Evolutionary conservation across 2,113 vertebrate species (phyloP), one percentile per base, ranked within the genome.

Genomic region (Ginglymostoma cirratum): DNA sequence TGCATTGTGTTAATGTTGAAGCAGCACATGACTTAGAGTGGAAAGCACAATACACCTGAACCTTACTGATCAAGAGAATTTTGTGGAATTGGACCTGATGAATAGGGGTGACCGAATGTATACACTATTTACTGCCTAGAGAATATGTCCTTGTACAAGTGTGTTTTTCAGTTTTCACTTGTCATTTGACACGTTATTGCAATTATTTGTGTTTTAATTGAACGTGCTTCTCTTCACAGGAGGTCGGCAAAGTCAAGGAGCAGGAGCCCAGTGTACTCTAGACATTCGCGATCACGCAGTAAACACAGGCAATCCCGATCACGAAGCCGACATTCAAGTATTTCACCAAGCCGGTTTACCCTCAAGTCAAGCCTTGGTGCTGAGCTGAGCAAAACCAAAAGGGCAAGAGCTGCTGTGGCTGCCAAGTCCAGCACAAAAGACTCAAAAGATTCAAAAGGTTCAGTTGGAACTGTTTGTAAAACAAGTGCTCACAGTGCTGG

Each of bases 321-420:
- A 45, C 98, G 98, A 96, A 99, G 98, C 96, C 98, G 97, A 96
- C 98, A 99, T 96, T 99, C 98, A 96, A 97, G 98, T 90, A 99
- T 99, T 95, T 99, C 98, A 38, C 99, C 99, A 0, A 98, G 97
- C 0, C 97, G 98, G 89, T 98, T 99, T 45, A 99, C 99, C 0
- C 97, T 99, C 15, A 99, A 98, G 96, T 99, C 99, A 96, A 99
- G 99, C 95, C 97, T 99, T 10, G 99, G 99, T 34, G 99, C 99
- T 2, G 99, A 99, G 97, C 98, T 99, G 87, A 99, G 97, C 96
- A 98, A 99, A 85, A 98, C 98, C 96, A 99, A 99, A 96, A 99
- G 99, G 97, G 99, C 99, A 95, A 98, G 99, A 3, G 99, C 98
- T 65, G 98, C 99, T 0, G 99, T 98, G 0, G 98, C 98, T 0